Evolutionary conservation across 2,888 invertebrate species (phyloP).

Genomic region (Biston betularia): DNA sequence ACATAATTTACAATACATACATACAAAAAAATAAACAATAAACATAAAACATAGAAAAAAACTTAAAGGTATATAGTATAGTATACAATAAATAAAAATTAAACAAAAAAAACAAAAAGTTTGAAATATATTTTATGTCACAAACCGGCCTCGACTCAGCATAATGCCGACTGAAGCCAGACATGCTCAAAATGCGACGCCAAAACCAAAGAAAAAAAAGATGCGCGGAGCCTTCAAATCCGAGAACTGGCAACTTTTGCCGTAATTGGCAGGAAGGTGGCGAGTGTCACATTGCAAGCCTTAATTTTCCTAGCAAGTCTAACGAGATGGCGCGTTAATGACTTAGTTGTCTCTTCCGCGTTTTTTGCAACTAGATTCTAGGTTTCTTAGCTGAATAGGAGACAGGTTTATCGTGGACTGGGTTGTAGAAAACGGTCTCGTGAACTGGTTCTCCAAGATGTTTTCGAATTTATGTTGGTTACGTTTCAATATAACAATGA

Average conservation of each 20-base stretch:
- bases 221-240: too few species aligned
- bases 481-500: background rate
- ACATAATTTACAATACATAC: too few species aligned
- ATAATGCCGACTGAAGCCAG: too few species aligned
- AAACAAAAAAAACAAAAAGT: too few species aligned
- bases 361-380: conserved; percentile 33
- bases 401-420: background rate
- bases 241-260: conserved; percentile 26
- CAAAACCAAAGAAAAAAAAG: too few species aligned
- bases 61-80: too few species aligned
- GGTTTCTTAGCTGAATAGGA: conserved; percentile 3
- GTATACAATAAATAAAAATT: too few species aligned
- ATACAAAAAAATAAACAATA: too few species aligned
- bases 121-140: too few species aligned
- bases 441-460: background rate
- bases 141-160: too few species aligned
- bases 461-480: background rate
- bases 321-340: conserved; percentile 42
- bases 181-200: too few species aligned
- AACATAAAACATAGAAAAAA: too few species aligned
- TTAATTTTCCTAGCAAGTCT: conserved; percentile 40
- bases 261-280: conserved; percentile 33
- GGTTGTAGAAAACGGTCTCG: background rate
- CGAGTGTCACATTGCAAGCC: conserved; percentile 31
- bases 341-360: conserved; percentile 39